Conservation (phyloP, 2,797 vertebrate genomes). For the Pampus argenteus region DNA sequence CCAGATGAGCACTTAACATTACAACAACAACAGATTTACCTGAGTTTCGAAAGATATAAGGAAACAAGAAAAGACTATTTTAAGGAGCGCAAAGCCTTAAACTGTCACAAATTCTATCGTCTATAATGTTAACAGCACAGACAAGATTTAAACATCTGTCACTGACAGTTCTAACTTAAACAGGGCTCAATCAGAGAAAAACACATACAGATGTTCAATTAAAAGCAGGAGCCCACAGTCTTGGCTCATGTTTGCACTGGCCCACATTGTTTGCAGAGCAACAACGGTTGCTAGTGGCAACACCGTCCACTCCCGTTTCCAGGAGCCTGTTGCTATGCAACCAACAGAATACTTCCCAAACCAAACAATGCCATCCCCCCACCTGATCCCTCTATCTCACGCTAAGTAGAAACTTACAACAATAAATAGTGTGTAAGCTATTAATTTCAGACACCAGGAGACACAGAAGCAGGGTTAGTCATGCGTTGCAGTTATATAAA, state of each 20-base stretch:
- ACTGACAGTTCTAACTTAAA: conserved; percentile 74
- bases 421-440: conserved; percentile 91
- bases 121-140: conserved; percentile 54
- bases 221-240: conserved; percentile 87
- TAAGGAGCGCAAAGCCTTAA: conserved; percentile 35
- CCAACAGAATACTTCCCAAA: conserved; percentile 97
- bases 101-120: conserved; percentile 37
- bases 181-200: conserved; percentile 85
- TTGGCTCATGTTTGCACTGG: conserved; percentile 90
- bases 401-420: conserved; percentile 90
- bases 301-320: conserved; percentile 93
- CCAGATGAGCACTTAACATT: conserved; percentile 55
- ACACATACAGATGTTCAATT: conserved; percentile 95
- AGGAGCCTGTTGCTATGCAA: conserved; percentile 93
- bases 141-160: conserved; percentile 76
- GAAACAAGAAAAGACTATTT: conserved; percentile 32
- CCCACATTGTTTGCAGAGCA: conserved; percentile 97
- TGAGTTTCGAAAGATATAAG: conserved; percentile 49
- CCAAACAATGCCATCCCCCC: conserved; percentile 95
- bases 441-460: conserved; percentile 87
- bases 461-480: conserved; percentile 75
- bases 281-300: conserved; percentile 95
- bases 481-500: conserved; percentile 74
- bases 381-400: conserved; percentile 90
- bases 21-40: conserved; percentile 57